Base-by-base conservation (phyloP, 2,888 invertebrate species). In the Tipula lateralis region DNA sequence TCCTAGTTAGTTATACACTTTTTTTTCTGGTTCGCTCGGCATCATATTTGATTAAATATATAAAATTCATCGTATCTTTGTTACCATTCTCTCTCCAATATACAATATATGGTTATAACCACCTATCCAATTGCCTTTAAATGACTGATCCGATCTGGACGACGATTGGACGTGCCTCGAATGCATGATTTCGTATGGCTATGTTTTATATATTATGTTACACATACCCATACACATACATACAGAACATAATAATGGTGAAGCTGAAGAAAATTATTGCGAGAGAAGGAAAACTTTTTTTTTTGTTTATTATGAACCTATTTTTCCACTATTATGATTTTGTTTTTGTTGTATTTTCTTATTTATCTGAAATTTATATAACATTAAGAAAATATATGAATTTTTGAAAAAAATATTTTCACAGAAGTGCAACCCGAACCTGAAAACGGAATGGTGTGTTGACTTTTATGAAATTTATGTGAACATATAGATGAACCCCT, bases 61-160 rank as follows among this genome's bases (percentile, higher is more conserved):
- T 66, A 66, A 66, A 66, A 24, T 66, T 50, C 44, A 50, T 50
- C 44, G 44, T 50, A 16, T 50, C n/a, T 50, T 50, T 50, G 44
- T 50, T 50, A 16, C 44, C 44, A 50, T 50, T 19, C 44, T 24
- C 1, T n/a, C n/a, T n/a, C n/a, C n/a, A n/a, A n/a, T n/a, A n/a
- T 9, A 66, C 1, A 66, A 2, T 66, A 24, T 66, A 66, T 66
- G 24, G 66, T 66, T n/a, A 66, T 66, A 66, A 66, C 66, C 66
- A 66, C 24, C 66, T 66, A 66, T 66, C 66, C 66, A 66, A 66
- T 66, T 66, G 66, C 66, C 66, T 66, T 24, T 66, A 66, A 66
- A 66, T 66, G 66, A 66, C 66, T 66, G 66, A 66, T 66, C 66
- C 66, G 66, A 66, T 66, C 66, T 66, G 66, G 44, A 66, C 66